Evolutionary conservation across 1,140 invertebrate genomes (phyloP).

Genomic region (Philotrypesis tridentata): DNA sequence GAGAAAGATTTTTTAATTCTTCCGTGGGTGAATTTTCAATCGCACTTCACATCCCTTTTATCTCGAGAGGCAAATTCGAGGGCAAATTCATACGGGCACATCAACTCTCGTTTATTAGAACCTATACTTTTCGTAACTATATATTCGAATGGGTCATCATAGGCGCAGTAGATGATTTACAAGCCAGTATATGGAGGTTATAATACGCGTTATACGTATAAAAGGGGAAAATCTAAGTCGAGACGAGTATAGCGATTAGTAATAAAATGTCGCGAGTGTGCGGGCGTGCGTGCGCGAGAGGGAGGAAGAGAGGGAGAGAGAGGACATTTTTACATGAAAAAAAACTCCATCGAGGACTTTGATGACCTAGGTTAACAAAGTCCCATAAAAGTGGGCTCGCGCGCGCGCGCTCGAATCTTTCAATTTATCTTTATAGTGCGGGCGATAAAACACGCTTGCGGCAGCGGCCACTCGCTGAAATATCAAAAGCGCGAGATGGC

Average conservation of each 20-base stretch:
- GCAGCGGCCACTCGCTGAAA: slow-evolving; percentile 15
- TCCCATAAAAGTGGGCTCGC: not conserved
- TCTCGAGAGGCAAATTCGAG: not conserved
- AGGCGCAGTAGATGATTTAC: not conserved
- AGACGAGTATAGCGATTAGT: no score
- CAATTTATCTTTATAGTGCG: slow-evolving; percentile 43
- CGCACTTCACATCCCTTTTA: no score
- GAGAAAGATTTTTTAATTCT: not conserved
- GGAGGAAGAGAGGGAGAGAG: not conserved
- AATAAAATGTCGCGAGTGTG: not conserved
- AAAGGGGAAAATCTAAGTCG: not conserved
- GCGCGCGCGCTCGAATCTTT: slow-evolving; percentile 31
- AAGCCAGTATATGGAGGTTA: not conserved
- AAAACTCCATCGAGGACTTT: not conserved
- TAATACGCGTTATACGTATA: not conserved
- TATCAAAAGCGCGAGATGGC: slow-evolving; percentile 11
- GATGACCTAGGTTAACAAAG: slow-evolving; percentile 7
- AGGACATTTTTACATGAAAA: not conserved
- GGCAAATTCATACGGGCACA: no score
- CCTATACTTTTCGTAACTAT: not conserved
- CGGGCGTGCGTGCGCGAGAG: no score
- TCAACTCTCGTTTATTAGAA: not conserved
- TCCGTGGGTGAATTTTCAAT: no score
- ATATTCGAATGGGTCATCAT: no score
- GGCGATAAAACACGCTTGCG: slow-evolving; percentile 30